Evolutionary conservation across 2,113 vertebrate genomes (phyloP), one percentile per base, ranked within the genome.

Genomic region (Centropristis striata): DNA sequence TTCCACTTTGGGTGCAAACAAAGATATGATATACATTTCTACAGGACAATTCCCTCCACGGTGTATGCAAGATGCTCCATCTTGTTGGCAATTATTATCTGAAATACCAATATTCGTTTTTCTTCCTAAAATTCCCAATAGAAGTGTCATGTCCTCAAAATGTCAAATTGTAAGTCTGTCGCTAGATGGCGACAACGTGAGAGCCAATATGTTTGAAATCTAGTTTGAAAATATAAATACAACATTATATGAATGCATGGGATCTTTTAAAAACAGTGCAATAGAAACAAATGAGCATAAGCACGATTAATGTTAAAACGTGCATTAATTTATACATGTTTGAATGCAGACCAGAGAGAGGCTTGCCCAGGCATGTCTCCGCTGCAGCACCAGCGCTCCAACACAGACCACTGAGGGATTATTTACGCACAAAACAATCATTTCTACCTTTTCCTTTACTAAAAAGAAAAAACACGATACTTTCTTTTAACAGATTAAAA

Each of bases 351-450:
- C 4, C 61, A 44, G n/a, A 57, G 18, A 0, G 57, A 76, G 86
- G 25, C 59, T 87, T 90, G 91, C 64, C 92, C 88, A 28, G 91
- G 65, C 91, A 91, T 92, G 92, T 74, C 85, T 81, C 67, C 59
- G 16, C 49, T 58, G 54, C 67, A 20, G 68, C 65, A 25, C 66
- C 12, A 9, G 16, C 15, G 1, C 28, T 13, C 25, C 67, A 7
- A 39, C 41, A 16, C 1, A 13, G 5, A 32, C 0, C 9, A 15
- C 46, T 18, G 7, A 4, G 28, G 13, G 49, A 18, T 20, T 0
- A 3, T 57, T 2, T 3, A 39, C 5, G n/a, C 15, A 14, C 16
- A 1, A 39, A 25, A 28, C 4, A 41, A 2, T 15, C 1, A 20
- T 25, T 23, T 46, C 41, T 28, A 36, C 14, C 20, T 46, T 16